These are phyloP conservation scores for Embiotoca jacksoni DNA, from an alignment of 2,113 vertebrate genomes.

Conservation along the genomic window DNA sequence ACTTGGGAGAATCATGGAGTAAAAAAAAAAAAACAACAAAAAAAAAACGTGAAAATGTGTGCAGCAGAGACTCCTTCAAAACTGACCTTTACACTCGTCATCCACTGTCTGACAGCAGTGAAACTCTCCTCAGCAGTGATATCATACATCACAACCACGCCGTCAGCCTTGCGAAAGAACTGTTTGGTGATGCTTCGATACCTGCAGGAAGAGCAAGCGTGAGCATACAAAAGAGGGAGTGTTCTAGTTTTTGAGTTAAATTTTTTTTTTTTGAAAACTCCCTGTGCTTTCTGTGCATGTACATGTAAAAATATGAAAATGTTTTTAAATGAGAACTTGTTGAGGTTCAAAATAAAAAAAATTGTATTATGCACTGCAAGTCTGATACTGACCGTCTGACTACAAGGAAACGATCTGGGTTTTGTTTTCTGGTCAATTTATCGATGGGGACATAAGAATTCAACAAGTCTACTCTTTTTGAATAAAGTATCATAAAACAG, in stretches of 20 bases:
- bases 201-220: constrained; percentile 70
- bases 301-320: background rate
- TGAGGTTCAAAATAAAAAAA: background rate
- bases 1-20: background rate
- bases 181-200: constrained; percentile 95
- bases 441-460: no score
- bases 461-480: no score
- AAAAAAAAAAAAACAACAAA: background rate
- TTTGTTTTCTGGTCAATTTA: no score
- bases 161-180: constrained; percentile 95
- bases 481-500: background rate
- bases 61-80: background rate
- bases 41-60: background rate
- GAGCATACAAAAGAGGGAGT: background rate
- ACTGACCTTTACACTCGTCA: constrained; percentile 90
- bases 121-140: constrained; percentile 89
- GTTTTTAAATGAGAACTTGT: background rate
- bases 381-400: no score
- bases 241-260: background rate
- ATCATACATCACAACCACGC: constrained; percentile 93
- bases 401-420: no score
- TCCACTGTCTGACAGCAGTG: constrained; percentile 90
- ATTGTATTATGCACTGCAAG: no score
- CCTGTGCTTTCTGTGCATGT: background rate
- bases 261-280: background rate